A percentile compares a stretch with the other conserved stretches of the same genome.
Conservation (phyloP, 2,797 vertebrate genomes). For the Myoxocephalus aenaeus region DNA sequence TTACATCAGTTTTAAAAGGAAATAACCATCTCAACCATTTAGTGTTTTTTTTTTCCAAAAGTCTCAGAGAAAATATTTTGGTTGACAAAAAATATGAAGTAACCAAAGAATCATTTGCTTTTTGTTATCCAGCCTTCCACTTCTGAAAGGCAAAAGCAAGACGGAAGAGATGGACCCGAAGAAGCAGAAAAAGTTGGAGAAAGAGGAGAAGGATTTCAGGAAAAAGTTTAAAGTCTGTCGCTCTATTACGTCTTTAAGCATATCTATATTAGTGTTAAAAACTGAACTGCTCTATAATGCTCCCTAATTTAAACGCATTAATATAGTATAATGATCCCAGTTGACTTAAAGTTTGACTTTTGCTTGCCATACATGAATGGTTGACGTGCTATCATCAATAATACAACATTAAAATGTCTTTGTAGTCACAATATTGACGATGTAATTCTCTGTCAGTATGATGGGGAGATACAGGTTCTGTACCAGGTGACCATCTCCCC, state of each 20-base stretch:
- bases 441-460: constrained; percentile 83
- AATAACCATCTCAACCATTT: not conserved
- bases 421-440: not conserved
- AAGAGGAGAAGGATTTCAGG: constrained; percentile 94
- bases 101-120: not conserved
- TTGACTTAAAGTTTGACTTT: not conserved
- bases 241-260: not conserved
- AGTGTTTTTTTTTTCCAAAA: not conserved
- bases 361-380: not conserved
- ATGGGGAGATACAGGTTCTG: constrained; percentile 90
- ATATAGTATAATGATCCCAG: not conserved
- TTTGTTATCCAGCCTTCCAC: constrained; percentile 61
- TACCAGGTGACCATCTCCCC: constrained; percentile 82
- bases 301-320: not conserved
- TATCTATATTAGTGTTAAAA: not conserved
- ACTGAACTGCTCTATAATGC: not conserved
- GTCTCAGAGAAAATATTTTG: not conserved
- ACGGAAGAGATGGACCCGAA: constrained; percentile 84
- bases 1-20: not conserved
- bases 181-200: constrained; percentile 91
- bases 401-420: not conserved
- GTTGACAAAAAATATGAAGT: not conserved
- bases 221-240: constrained; percentile 93
- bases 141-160: constrained; percentile 67
- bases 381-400: not conserved